These are phyloP conservation scores for Andricus curvator DNA, from an alignment of 2,888 invertebrate genomes.

Conservation along the genomic window DNA sequence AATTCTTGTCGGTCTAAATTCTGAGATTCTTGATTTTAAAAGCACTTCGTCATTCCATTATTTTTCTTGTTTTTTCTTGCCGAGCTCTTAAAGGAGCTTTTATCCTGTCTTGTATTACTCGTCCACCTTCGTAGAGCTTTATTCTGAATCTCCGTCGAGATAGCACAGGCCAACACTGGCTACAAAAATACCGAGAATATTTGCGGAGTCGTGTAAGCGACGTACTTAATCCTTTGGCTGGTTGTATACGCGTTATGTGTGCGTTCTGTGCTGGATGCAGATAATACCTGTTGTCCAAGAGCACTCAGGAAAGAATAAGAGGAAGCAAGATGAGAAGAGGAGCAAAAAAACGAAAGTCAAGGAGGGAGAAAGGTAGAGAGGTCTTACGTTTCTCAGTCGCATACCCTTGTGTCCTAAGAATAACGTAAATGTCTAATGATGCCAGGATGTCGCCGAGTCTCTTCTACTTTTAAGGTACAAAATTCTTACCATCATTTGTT, in stretches of 20 bases:
- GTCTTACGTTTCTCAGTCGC: conserved; percentile 25
- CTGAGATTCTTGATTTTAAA: background rate
- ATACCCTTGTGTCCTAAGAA: conserved; percentile 10
- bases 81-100: conserved; percentile 9
- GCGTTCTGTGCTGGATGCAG: conserved; percentile 58
- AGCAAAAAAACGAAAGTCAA: conserved; percentile 41
- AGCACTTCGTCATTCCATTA: conserved; percentile 19
- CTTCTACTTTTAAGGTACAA: background rate
- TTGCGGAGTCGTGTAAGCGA: conserved; percentile 60
- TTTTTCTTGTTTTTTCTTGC: conserved; percentile 16
- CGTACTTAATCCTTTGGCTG: conserved; percentile 60
- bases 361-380: conserved; percentile 32
- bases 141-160: background rate
- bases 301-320: conserved; percentile 54
- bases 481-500: background rate
- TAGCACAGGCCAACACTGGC: conserved; percentile 2
- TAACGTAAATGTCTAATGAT: background rate
- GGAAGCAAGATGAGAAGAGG: conserved; percentile 31
- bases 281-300: conserved; percentile 60
- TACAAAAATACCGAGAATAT: conserved; percentile 60
- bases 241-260: conserved; percentile 44
- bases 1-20: background rate
- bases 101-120: background rate
- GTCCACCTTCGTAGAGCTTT: conserved; percentile 8
- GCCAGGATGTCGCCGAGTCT: background rate